Base-by-base conservation (phyloP, 2,888 invertebrate genomes). In the Candidula unifasciata region DNA sequence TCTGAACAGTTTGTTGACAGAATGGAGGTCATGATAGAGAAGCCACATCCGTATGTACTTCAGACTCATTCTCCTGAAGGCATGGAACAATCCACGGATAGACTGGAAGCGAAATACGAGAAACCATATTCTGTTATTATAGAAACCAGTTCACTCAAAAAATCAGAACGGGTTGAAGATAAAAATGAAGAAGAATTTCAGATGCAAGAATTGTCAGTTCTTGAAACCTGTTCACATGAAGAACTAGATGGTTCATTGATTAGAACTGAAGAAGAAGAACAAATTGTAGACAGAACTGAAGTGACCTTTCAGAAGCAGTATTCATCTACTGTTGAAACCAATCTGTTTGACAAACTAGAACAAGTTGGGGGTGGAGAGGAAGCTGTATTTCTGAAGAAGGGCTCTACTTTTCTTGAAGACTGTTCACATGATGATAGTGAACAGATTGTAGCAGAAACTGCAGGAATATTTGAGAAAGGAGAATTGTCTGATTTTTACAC, bases 401-500 rank as follows among this genome's bases (percentile, higher is more conserved):
- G 52, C 44, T 33, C 69, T 33, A 35, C 35, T 33, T 16, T 69
- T 33, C 18, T 69, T 10, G 69, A 33, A 35, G 16, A 30, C 35
- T 18, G 33, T 69, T 69, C 33, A 16, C 69, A 24, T 69, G 33
- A 33, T 18, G 69, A 69, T 33, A 69, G 16, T 10, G 33, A 69
- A 33, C 16, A 33, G 5, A 35, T 10, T 21, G 68, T 73, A 6
- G 35, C 33, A 6, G n/a, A 30, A 44, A 24, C 1, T 18, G 74
- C 27, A 16, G 44, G 8, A 16, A 3, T 2, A 54, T 54, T 44
- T 10, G 52, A 44, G 54, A n/a, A 79, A 27, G n/a, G 24, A 16
- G 37, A 52, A 16, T 60, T 33, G 18, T 35, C 44, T 44, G n/a
- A n/a, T n/a, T n/a, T n/a, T n/a, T n/a, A n/a, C 76, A 89, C 89